These are phyloP conservation scores for Grus americana DNA, from an alignment of 2,113 vertebrate species.

Conservation along the genomic window DNA sequence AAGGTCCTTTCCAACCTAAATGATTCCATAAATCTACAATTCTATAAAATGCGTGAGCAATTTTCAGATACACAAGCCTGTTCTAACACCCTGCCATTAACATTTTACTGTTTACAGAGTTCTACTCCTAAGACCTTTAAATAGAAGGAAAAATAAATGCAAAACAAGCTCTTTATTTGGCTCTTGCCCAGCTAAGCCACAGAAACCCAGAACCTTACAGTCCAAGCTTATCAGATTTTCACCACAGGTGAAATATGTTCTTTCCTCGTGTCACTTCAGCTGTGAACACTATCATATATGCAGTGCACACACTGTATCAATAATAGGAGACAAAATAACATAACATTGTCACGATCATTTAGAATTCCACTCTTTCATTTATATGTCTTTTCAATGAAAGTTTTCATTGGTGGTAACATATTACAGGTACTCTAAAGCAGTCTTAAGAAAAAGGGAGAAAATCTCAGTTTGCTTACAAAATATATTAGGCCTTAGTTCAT, in stretches of 20 bases:
- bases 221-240: not conserved
- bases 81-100: not conserved
- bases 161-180: not conserved
- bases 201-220: not conserved
- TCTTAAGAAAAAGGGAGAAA: not conserved
- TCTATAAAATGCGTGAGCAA: not conserved
- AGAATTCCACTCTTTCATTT: not conserved
- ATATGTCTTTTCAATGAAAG: not conserved
- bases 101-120: not conserved
- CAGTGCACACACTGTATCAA: not conserved
- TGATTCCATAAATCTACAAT: too few relatives aligned
- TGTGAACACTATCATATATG: not conserved
- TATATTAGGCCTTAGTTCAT: not conserved
- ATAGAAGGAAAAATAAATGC: not conserved
- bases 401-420: not conserved
- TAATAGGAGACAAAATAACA: not conserved
- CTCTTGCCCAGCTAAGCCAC: not conserved
- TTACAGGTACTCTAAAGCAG: not conserved
- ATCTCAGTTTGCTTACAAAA: not conserved
- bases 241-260: not conserved
- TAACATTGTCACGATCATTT: not conserved
- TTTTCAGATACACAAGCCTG: not conserved
- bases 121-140: not conserved
- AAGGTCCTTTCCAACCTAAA: too few relatives aligned
- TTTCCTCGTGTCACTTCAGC: not conserved